Conservation (phyloP, 1,140 invertebrate genomes). For the Macrobrachium rosenbergii region DNA sequence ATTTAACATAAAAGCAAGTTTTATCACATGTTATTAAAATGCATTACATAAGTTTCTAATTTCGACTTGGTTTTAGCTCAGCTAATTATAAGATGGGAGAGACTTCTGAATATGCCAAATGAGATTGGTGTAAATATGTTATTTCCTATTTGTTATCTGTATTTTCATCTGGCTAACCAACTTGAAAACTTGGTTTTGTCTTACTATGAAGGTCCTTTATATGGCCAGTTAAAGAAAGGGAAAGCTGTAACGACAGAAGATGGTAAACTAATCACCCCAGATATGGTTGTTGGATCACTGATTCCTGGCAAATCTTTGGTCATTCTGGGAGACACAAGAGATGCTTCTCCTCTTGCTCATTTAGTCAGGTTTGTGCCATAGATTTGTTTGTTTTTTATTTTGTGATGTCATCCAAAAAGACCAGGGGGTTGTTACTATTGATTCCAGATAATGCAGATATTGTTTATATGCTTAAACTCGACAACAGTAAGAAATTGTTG, state of each 20-base stretch:
- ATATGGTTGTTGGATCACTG: constrained; percentile 69
- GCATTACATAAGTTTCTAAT: too few relatives aligned
- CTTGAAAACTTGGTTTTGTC: background rate
- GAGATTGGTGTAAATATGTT: background rate
- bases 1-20: too few relatives aligned
- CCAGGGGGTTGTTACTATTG: too few relatives aligned
- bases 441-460: too few relatives aligned
- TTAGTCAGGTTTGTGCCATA: constrained; percentile 63
- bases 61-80: too few relatives aligned
- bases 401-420: too few relatives aligned
- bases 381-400: too few relatives aligned
- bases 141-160: background rate
- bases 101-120: too few relatives aligned
- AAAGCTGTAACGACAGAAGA: constrained; percentile 68
- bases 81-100: too few relatives aligned
- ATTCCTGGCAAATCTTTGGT: constrained; percentile 70
- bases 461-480: too few relatives aligned
- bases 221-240: constrained; percentile 70
- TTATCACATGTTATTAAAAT: too few relatives aligned
- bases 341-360: constrained; percentile 69
- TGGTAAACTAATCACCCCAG: constrained; percentile 68
- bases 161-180: background rate
- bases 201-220: constrained; percentile 31
- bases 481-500: too few relatives aligned
- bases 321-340: constrained; percentile 71